Evolutionary conservation across 2,888 invertebrate genomes (phyloP).

Genomic region (Tetranychus truncatus): DNA sequence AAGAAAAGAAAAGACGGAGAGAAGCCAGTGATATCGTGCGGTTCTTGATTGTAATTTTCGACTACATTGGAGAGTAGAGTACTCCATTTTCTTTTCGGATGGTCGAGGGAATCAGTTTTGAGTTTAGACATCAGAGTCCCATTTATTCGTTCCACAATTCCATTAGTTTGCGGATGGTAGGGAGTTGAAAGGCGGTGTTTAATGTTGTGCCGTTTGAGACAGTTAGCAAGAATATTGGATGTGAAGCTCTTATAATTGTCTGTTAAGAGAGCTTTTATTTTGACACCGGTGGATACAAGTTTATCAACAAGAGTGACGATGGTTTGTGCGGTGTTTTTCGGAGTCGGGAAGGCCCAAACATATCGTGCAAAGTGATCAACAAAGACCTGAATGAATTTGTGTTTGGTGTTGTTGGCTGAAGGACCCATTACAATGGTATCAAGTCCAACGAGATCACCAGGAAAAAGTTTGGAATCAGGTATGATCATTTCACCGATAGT

Average conservation of each 20-base stretch:
- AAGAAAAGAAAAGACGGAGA: constrained; percentile 9
- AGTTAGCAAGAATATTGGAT: neutral
- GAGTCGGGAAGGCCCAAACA: constrained; percentile 8
- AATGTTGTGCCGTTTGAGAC: neutral
- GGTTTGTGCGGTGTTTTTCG: constrained; percentile 1
- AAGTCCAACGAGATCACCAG: neutral
- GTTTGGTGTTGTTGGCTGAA: too few relatives aligned
- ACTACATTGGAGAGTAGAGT: neutral
- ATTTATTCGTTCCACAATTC: constrained; percentile 8
- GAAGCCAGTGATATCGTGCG: constrained; percentile 10
- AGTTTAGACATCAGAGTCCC: neutral
- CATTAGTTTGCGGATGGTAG: constrained; percentile 17
- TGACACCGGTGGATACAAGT: neutral
- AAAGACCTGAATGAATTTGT: constrained; percentile 12
- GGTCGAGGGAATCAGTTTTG: neutral
- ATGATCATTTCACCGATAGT: neutral
- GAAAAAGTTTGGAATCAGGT: neutral
- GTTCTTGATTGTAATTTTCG: constrained; percentile 9
- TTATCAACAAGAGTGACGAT: neutral
- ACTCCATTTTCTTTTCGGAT: constrained; percentile 11
- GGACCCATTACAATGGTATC: constrained; percentile 15
- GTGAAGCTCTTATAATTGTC: constrained; percentile 10
- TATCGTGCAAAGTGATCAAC: constrained; percentile 10
- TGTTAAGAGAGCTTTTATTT: neutral
- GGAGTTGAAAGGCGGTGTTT: constrained; percentile 5